Percentiles rank a stretch among this genome's conserved stretches.
These are phyloP conservation scores for Bugula neritina DNA, from an alignment of 2,888 invertebrate species.

Conservation along the genomic window DNA sequence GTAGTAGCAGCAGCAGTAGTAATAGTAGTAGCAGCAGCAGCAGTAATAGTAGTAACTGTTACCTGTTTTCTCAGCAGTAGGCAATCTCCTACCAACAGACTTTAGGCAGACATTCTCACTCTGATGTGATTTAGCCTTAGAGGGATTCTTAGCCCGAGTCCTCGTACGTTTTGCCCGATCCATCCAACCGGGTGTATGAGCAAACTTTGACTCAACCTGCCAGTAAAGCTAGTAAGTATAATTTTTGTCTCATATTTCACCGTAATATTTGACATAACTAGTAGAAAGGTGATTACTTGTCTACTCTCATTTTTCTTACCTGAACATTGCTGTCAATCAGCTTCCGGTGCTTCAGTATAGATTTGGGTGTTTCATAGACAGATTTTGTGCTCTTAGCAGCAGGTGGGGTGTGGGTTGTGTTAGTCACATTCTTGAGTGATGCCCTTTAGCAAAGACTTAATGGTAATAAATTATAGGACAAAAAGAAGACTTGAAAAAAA, in stretches of 20 bases:
- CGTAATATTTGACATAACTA: too few relatives aligned
- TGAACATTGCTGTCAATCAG: conserved; percentile 23
- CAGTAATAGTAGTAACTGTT: too few relatives aligned
- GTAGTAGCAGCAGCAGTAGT: too few relatives aligned
- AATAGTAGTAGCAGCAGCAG: too few relatives aligned
- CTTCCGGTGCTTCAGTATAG: conserved; percentile 17
- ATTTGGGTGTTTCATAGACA: conserved; percentile 16
- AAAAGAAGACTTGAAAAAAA: too few relatives aligned
- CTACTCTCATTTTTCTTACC: not conserved
- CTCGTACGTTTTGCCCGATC: conserved; percentile 18
- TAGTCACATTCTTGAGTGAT: not conserved
- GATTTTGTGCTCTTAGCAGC: not conserved
- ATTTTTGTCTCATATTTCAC: not conserved
- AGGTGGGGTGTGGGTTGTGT: not conserved
- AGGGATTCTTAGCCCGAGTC: not conserved
- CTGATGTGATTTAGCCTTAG: not conserved
- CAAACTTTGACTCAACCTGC: conserved; percentile 22
- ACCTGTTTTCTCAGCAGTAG: not conserved
- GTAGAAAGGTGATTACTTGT: not conserved
- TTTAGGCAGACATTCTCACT: not conserved
- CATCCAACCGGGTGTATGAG: conserved; percentile 26
- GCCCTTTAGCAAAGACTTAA: not conserved
- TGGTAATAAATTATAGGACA: too few relatives aligned
- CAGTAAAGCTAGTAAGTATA: not conserved
- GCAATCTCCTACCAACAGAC: not conserved